A percentile compares a stretch with the other conserved stretches of the same genome.
phyloP scores from a whole-genome alignment of 2,888 invertebrate genomes.

The Poecilobothrus nobilitatus region DNA sequence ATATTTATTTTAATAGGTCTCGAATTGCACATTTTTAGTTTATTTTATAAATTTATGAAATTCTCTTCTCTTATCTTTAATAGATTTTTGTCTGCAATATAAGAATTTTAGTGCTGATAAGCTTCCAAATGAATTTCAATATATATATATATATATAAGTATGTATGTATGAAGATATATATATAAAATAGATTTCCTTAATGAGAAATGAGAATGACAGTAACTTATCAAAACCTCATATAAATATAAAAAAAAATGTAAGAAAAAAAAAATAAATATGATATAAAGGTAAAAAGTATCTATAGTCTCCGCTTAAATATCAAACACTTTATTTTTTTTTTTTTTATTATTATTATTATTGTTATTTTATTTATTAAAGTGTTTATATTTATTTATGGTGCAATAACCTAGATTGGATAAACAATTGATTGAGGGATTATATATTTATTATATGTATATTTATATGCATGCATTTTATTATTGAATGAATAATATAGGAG shows the following conservation, averaged over 20 bases:
- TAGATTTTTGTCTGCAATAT: no score
- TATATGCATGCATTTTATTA: no score
- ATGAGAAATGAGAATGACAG: neutral
- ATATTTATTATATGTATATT: neutral
- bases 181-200: neutral
- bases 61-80: no score
- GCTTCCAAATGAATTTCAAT: no score
- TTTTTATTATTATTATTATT: no score
- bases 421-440: slow-evolving; percentile 2
- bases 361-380: neutral
- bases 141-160: neutral
- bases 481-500: no score
- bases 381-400: slow-evolving; percentile 6
- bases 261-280: no score
- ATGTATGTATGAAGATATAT: neutral
- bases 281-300: neutral
- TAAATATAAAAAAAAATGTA: no score
- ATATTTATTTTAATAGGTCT: no score
- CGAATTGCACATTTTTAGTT: no score
- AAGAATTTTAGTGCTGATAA: no score
- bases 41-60: no score
- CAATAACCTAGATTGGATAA: slow-evolving; percentile 1
- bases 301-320: neutral
- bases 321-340: neutral
- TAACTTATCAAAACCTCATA: slow-evolving; percentile 3